Evolutionary conservation across 2,888 invertebrate species (phyloP), one percentile per base, ranked within the genome.

Genomic region (Synanthedon myopaeformis): DNA sequence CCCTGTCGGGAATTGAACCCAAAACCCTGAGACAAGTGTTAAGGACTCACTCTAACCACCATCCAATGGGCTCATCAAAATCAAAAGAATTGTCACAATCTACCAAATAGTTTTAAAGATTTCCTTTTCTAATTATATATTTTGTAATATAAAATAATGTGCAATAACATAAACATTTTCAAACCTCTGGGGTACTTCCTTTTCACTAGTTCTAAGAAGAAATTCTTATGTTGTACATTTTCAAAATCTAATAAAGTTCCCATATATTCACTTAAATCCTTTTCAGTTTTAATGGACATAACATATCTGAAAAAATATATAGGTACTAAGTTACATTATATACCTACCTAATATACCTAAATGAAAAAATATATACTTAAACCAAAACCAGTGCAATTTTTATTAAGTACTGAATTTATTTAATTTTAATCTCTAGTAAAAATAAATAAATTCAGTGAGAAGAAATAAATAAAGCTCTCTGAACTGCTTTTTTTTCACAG

Each of bases 201-300:
- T 55, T 89, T 89, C 13, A 87, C 78, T 19, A 93, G 77, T 59
- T 93, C 91, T 5, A 81, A 65, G 51, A 92, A 86, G 69, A 95
- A 94, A 51, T 88, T 81, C 55, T 89, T 89, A 69, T 95, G 94
- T 55, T 91, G 89, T 4, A 89, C 79, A 62, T 91, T 91, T 53
- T 89, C 90, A 58, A 89, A 89, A 74, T 94, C 92, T 1, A 96
- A 70, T 51, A 96, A 82, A 52, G 92, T 92, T 63, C 89, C 90
- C 78, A 96, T 91, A 66, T 95, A 95, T 56, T 94, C 93, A 62
- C 93, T 92, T 51, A 95, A 85, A 65, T 94, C 95, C 56, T 87
- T 82, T 54, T 91, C 90, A 66, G 90, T 90, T 64, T 92, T 89
- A 62, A 96, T 93, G 13, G 91, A 88, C 56, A 91, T 69, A 42